Percentiles rank a stretch among this genome's conserved stretches.
Evolutionary conservation across 2,113 vertebrate genomes (phyloP).

Genomic region (Dasyurus viverrinus): DNA sequence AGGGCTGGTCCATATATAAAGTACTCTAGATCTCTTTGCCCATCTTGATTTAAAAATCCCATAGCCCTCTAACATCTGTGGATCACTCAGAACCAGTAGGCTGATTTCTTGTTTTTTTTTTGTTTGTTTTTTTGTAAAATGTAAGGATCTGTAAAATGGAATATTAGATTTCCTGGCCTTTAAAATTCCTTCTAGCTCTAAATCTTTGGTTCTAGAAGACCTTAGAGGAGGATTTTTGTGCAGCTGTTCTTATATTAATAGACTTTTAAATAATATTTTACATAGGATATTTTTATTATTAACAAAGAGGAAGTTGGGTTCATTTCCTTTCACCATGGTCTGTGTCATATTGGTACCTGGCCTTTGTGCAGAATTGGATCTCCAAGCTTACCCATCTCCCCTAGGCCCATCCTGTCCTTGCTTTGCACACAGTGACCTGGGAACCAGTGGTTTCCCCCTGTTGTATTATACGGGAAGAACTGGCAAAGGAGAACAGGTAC

Average conservation of each 20-base stretch:
- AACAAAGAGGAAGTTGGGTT: not conserved
- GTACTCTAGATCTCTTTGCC: not conserved
- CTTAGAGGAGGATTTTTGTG: not conserved
- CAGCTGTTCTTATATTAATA: not conserved
- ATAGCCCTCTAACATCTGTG: not conserved
- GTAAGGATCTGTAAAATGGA: not conserved
- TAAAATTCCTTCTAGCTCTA: not conserved
- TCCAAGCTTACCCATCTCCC: not conserved
- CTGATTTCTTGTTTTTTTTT: not conserved
- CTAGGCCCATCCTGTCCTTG: not conserved
- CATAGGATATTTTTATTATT: not conserved
- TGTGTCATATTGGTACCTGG: not conserved
- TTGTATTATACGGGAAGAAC: not conserved
- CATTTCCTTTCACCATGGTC: not conserved
- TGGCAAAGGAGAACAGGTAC: not conserved
- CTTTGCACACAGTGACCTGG: not conserved
- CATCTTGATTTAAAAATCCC: not conserved
- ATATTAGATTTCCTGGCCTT: not conserved
- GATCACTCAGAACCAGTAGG: not conserved
- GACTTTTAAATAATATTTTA: too few species aligned
- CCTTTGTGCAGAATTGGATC: not conserved
- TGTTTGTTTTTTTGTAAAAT: too few species aligned
- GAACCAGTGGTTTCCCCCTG: not conserved
- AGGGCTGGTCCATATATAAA: not conserved
- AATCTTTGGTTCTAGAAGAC: not conserved